Base-by-base conservation (phyloP, 2,888 invertebrate genomes). In the Lypha dubia region DNA sequence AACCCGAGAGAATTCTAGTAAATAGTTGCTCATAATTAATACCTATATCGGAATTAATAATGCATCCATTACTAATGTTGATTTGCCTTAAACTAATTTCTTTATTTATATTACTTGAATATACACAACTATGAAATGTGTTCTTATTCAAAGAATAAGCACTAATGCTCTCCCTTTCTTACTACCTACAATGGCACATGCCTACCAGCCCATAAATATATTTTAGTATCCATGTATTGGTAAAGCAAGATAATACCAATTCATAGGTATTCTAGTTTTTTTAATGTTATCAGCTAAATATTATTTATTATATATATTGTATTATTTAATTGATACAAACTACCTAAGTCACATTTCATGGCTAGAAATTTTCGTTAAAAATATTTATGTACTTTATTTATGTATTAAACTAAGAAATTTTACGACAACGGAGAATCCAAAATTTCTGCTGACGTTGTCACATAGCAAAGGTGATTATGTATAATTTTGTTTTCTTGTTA, bases 401-500 rank as follows among this genome's bases (percentile, higher is more conserved):
- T 51, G 22, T 22, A 62, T 38, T 4, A 60, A 60, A 44, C 44
- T 49, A 20, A 20, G n/a, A 62, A n/a, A 41, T 22, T 51, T 60
- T 60, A 1, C 58, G 71, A 53, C 56, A 11, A 62, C 53, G 35
- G 65, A 28, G 11, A 58, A 41, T 17, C 32, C 28, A 15, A 28
- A 49, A 32, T 62, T 49, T 77, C 58, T 79, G 81, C 81, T 85
- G 74, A 81, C 80, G 80, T 81, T 84, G 80, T 63, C 80, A 71
- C 8, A 51, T 32, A 63, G 38, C 46, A 70, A 41, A 68, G 41
- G 20, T 63, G 22, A 63, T 24, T 62, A 3, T 44, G n/a, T 41
- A 11, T 44, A 7, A 63, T 62, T 49, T 38, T 13, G 38, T 24
- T 46, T 60, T 77, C 51, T 35, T 20, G 1, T 46, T 68, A 24